Conservation (phyloP, 1,140 invertebrate genomes). For the Oedothorax gibbosus region DNA sequence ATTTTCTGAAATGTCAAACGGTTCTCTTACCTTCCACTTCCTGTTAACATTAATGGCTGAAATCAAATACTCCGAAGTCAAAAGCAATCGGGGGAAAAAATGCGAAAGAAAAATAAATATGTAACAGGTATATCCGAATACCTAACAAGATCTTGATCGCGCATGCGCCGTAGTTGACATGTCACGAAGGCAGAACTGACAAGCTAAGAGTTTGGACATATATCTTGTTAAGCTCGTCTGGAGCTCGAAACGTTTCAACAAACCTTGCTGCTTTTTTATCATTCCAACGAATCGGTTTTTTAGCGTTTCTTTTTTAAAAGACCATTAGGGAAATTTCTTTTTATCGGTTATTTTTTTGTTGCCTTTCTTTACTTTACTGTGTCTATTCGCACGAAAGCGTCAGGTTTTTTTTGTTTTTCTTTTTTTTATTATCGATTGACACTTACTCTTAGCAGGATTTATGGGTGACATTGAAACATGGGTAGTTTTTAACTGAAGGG, state of each 20-base stretch:
- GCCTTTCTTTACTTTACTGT: not conserved
- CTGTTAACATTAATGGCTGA: too few species aligned
- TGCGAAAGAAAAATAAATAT: too few species aligned
- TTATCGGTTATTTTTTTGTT: not conserved
- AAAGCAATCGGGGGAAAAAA: too few species aligned
- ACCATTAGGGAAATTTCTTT: slow-evolving; percentile 34
- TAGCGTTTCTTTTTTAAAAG: not conserved
- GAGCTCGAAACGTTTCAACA: not conserved
- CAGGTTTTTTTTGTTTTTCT: not conserved
- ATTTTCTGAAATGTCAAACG: too few species aligned
- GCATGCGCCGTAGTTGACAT: not conserved
- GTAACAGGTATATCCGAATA: too few species aligned
- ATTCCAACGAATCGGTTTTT: not conserved
- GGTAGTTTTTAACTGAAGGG: not conserved
- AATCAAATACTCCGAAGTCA: too few species aligned
- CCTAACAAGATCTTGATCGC: not conserved
- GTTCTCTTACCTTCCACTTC: too few species aligned
- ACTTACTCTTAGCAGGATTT: not conserved
- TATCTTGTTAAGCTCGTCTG: slow-evolving; percentile 7
- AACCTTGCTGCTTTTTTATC: not conserved
- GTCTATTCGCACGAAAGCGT: not conserved
- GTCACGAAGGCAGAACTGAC: slow-evolving; percentile 1
- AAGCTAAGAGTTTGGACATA: not conserved
- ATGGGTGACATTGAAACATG: not conserved
- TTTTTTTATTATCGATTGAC: not conserved